These are phyloP conservation scores for Phylloscopus trochilus DNA, from an alignment of 2,113 vertebrate genomes.

Conservation along the genomic window DNA sequence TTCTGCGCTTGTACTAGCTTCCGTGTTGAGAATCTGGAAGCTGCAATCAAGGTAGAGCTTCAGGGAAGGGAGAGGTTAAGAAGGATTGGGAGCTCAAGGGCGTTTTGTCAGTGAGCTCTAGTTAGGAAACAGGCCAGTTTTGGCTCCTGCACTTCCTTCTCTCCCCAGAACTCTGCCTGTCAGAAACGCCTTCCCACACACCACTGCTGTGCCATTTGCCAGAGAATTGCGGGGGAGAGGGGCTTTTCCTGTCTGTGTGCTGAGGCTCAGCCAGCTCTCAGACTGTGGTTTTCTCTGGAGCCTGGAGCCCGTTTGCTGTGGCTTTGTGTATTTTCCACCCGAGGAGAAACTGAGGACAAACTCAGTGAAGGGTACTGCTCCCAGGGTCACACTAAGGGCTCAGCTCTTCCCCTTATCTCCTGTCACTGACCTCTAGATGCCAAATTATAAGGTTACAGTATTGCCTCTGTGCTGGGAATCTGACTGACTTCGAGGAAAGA, in stretches of 20 bases:
- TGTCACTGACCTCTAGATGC: neutral
- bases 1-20: neutral
- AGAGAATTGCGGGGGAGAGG: constrained; percentile 71
- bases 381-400: constrained; percentile 8
- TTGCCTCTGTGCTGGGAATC: neutral
- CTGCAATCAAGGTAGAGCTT: constrained; percentile 12
- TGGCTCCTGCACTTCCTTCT: constrained; percentile 60
- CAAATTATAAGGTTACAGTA: neutral
- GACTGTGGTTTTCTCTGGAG: constrained; percentile 67
- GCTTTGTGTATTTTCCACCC: constrained; percentile 57
- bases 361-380: neutral
- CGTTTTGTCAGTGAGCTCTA: constrained; percentile 55
- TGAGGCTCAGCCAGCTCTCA: constrained; percentile 64
- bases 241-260: constrained; percentile 71
- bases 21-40: neutral
- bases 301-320: constrained; percentile 42
- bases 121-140: constrained; percentile 60
- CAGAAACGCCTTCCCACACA: constrained; percentile 72
- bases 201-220: constrained; percentile 53
- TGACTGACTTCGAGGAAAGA: constrained; percentile 7
- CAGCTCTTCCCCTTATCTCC: neutral
- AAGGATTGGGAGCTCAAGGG: neutral
- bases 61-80: constrained; percentile 50
- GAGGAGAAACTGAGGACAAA: constrained; percentile 31
- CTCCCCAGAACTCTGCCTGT: constrained; percentile 69